Evolutionary conservation across 2,888 invertebrate genomes (phyloP).

Genomic region (Panopea generosa): DNA sequence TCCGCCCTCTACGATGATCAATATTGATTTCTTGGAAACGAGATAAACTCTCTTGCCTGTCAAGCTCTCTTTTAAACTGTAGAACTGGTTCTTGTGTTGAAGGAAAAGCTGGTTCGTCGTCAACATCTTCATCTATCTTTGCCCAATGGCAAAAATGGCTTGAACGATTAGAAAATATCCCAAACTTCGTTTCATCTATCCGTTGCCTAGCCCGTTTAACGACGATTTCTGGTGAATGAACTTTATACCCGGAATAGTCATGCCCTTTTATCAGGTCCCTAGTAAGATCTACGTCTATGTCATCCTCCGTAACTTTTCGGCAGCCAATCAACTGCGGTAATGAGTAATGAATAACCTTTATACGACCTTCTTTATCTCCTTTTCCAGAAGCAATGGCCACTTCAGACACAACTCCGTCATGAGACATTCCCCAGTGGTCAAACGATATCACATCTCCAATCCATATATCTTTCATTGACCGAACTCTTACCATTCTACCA

Average conservation of each 20-base stretch:
- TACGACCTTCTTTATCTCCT: constrained; percentile 14
- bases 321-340: constrained; percentile 8
- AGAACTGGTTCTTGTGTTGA: neutral
- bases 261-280: constrained; percentile 5
- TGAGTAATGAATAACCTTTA: constrained; percentile 33
- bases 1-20: constrained; percentile 26
- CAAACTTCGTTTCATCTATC: constrained; percentile 44
- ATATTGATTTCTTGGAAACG: constrained; percentile 6
- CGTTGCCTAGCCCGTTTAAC: constrained; percentile 38
- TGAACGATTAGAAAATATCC: constrained; percentile 31
- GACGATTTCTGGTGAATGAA: constrained; percentile 29
- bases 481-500: constrained; percentile 19
- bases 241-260: constrained; percentile 13
- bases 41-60: neutral
- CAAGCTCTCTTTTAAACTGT: neutral
- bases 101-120: neutral
- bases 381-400: neutral
- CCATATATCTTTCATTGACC: constrained; percentile 11
- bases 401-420: constrained; percentile 31
- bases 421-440: neutral
- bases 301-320: constrained; percentile 30
- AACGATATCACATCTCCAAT: constrained; percentile 33
- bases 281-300: constrained; percentile 13
- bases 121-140: constrained; percentile 19
- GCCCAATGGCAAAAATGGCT: constrained; percentile 55